Base-by-base conservation (phyloP, 2,113 vertebrate genomes). In the Glareola pratincola region DNA sequence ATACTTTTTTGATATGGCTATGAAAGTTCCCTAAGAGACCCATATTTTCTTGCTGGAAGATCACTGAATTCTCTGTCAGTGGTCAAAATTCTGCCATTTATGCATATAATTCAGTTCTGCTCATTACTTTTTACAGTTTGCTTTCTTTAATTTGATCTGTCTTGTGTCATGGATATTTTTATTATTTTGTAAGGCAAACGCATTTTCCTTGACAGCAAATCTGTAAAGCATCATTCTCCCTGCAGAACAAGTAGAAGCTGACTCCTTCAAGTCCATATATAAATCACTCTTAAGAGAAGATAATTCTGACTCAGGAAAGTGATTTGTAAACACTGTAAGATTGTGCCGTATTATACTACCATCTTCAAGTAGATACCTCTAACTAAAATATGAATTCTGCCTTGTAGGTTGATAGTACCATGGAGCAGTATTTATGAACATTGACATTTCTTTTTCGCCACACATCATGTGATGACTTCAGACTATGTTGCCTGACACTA, bases 241-340 rank as follows among this genome's bases (percentile, higher is more conserved):
- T 32, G 43, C 54, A 83, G 76, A 84, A 57, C 20, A 50, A 77
- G 41, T 14, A 47, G 20, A 62, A 64, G 48, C 21, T 73, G 76
- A 34, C 45, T 92, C 37, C 76, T 75, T 62, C 76, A 72, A 77
- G 53, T 64, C 39, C 41, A 12, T 39, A 12, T 73, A 87, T 89
- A 94, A 96, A 94, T 97, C 77, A 64, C 53, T 79, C 45, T 45
- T 62, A 89, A 67, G 24, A 37, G 73, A 81, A 92, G 86, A 53
- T 53, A 75, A 19, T 73, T 43, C 73, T 94, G 68, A 16, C 88
- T 84, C 62, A 47, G 54, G 74, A 60, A 93, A 92, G 73, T 76
- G 75, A 94, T 95, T 94, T 95, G 77, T 85, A 82, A 94, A 85
- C 62, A 17, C 27, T 79, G 74, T 20, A 63, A 64, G 34, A 64